Base-by-base conservation (phyloP, 2,888 invertebrate genomes). In the Chouioia cunea region DNA sequence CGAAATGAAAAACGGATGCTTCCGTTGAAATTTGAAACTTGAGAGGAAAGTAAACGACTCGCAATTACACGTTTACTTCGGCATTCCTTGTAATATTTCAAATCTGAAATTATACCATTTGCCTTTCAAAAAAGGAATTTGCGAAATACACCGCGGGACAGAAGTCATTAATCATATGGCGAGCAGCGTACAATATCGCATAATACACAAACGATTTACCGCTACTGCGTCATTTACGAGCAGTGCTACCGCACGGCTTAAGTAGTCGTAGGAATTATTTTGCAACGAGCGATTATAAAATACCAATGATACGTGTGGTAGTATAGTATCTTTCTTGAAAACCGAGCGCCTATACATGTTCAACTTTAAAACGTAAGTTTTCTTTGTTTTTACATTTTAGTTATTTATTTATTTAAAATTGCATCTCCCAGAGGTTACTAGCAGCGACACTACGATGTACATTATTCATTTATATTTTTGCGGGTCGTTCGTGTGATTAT, bases 231-330 rank as follows among this genome's bases (percentile, higher is more conserved):
- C 70, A 65, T 60, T 70, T 70, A 62, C 60, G 23, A 58, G 64
- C 36, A 47, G 54, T 47, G 36, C 36, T 36, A 36, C 36, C 36
- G 20, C 53, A 12, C 44, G 36, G 43, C 27, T 52, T 16, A 52
- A 70, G 54, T 23, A 59, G 36, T 36, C 44, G 47, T 50, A 8
- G 54, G 44, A 50, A 20, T 44, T 18, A 59, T 64, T 63, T 46
- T 53, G 66, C 66, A 66, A 71, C 63, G 62, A 44, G 57, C 63
- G 66, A 71, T 71, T 71, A 71, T 67, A 71, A 71, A 71, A 67
- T 71, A 44, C 70, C 65, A 66, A 71, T 62, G 66, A 57, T 62
- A 57, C 36, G 36, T 36, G 27, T 27, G n/a, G n/a, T n/a, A n/a
- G n/a, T n/a, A n/a, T 6, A 27, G 4, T 27, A 3, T 27, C 27